Evolutionary conservation across 2,888 invertebrate species (phyloP).

Genomic region (Drosophila lutescens): DNA sequence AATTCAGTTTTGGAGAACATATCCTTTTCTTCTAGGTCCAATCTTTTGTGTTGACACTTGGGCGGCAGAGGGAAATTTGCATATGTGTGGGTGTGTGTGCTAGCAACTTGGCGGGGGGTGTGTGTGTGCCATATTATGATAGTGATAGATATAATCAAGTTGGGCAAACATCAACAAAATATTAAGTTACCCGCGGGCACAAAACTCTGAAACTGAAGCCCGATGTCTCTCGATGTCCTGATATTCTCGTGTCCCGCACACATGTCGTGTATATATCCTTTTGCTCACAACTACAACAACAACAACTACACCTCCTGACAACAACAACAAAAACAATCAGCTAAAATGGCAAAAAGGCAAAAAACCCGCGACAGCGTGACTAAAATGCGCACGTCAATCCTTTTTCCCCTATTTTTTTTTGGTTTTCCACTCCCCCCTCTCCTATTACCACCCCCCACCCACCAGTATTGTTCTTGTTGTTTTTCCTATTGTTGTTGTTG

Average conservation of each 20-base stretch:
- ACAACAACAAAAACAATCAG: slow-evolving; percentile 67
- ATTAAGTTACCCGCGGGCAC: slow-evolving; percentile 67
- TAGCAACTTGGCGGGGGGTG: slow-evolving; percentile 7
- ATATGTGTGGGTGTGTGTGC: slow-evolving; percentile 50
- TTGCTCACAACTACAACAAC: slow-evolving; percentile 21
- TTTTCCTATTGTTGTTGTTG: slow-evolving; percentile 34
- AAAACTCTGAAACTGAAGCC: slow-evolving; percentile 14
- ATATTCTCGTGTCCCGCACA: slow-evolving; percentile 36
- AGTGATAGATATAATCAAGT: slow-evolving; percentile 74
- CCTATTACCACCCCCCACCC: background rate
- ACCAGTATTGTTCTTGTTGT: slow-evolving; percentile 10
- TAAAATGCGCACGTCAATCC: slow-evolving; percentile 75
- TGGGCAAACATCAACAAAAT: slow-evolving; percentile 73
- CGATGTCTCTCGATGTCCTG: slow-evolving; percentile 31
- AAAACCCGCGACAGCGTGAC: slow-evolving; percentile 68
- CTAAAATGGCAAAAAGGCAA: slow-evolving; percentile 71
- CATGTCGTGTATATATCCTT: slow-evolving; percentile 47
- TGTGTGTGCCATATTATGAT: slow-evolving; percentile 50
- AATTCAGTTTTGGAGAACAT: slow-evolving; percentile 29
- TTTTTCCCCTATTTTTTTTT: slow-evolving; percentile 29
- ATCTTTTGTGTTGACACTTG: slow-evolving; percentile 15
- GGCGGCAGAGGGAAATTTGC: slow-evolving; percentile 46
- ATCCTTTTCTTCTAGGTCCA: slow-evolving; percentile 11
- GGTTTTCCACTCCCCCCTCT: background rate
- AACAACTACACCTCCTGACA: slow-evolving; percentile 10